A percentile compares a stretch with the other conserved stretches of the same genome.
These are phyloP conservation scores for Cromileptes altivelis DNA, from an alignment of 2,113 vertebrate genomes.

Conservation along the genomic window DNA sequence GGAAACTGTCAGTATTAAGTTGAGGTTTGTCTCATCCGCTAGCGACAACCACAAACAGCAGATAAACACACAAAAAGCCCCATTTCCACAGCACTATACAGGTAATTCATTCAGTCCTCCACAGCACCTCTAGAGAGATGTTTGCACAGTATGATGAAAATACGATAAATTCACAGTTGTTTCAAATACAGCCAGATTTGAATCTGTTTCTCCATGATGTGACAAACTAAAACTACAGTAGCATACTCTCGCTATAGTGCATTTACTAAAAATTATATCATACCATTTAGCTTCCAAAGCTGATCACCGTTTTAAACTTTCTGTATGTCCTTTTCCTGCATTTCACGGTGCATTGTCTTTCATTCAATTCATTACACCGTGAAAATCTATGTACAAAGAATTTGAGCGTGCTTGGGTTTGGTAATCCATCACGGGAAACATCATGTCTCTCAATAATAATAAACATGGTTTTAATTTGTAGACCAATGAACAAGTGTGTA, in stretches of 20 bases:
- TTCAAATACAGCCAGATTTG: background rate
- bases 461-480: no score
- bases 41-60: no score
- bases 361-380: background rate
- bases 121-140: background rate
- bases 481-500: no score
- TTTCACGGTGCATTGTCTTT: background rate
- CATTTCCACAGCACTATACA: background rate
- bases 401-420: background rate
- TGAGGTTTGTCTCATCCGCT: background rate
- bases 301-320: background rate
- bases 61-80: background rate
- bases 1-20: background rate
- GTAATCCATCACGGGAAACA: background rate
- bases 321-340: background rate
- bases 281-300: background rate
- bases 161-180: background rate
- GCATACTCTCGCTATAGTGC: background rate
- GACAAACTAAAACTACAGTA: background rate
- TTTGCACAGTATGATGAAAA: background rate
- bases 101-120: no score
- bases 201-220: background rate
- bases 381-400: background rate
- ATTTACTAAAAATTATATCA: background rate
- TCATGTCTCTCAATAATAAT: background rate